Percentiles rank a stretch among this genome's conserved stretches.
phyloP scores from a whole-genome alignment of 2,888 invertebrate genomes.

The Marasmarcha lunaedactyla region DNA sequence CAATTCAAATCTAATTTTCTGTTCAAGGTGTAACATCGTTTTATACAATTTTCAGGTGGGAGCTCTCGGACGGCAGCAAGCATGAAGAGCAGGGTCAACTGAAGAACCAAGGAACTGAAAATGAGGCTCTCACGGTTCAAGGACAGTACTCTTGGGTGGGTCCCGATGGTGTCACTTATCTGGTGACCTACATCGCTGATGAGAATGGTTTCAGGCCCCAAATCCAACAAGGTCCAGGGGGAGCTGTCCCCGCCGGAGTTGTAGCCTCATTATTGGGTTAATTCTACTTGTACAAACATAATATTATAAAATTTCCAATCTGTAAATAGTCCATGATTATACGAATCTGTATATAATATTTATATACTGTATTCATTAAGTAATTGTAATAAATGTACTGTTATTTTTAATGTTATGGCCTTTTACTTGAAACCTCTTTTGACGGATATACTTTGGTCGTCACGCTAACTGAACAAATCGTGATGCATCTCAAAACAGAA shows the following conservation, averaged over 20 bases:
- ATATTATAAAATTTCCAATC: conserved; percentile 23
- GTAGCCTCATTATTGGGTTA: conserved; percentile 46
- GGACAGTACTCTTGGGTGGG: conserved; percentile 70
- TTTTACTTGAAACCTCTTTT: too few species aligned
- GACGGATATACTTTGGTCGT: too few species aligned
- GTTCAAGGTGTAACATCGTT: background rate
- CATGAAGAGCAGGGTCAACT: conserved; percentile 68
- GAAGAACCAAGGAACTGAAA: conserved; percentile 67
- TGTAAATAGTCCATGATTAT: conserved; percentile 29
- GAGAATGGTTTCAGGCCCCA: conserved; percentile 61
- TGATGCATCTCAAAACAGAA: too few species aligned
- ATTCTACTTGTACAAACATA: too few species aligned
- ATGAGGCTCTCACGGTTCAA: conserved; percentile 66
- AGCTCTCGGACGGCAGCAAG: conserved; percentile 68
- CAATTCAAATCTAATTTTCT: background rate
- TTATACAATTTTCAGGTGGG: conserved; percentile 45
- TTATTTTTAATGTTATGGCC: background rate
- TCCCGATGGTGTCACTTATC: conserved; percentile 69
- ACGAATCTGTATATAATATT: conserved; percentile 56
- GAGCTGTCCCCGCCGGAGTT: conserved; percentile 40
- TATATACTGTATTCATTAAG: conserved; percentile 31
- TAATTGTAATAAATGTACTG: conserved; percentile 1
- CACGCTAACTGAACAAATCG: too few species aligned
- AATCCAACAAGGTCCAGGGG: conserved; percentile 51
- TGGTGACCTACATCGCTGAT: conserved; percentile 71